Evolutionary conservation across 2,113 vertebrate genomes (phyloP).

Genomic region (Solenodon paradoxus): DNA sequence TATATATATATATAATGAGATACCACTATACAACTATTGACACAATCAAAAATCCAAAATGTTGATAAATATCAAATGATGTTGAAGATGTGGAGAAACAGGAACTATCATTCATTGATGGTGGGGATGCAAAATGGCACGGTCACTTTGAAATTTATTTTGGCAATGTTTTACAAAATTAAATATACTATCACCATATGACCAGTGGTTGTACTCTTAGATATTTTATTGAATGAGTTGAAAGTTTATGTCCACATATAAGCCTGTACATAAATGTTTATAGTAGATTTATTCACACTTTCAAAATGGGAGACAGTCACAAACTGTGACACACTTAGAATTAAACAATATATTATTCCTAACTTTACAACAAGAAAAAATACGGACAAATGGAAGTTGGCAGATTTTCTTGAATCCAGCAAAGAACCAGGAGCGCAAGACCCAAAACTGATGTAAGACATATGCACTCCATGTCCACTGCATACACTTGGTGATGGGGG

Average conservation of each 20-base stretch:
- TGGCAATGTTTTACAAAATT: neutral
- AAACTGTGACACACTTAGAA: too few relatives aligned
- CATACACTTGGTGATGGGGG: too few relatives aligned
- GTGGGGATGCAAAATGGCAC: neutral
- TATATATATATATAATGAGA: neutral
- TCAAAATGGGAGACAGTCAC: neutral
- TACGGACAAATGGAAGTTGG: too few relatives aligned
- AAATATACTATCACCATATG: neutral
- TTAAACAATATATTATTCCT: too few relatives aligned
- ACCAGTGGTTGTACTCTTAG: neutral
- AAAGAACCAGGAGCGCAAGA: too few relatives aligned
- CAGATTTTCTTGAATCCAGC: too few relatives aligned
- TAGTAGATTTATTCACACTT: neutral
- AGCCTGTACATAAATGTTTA: neutral
- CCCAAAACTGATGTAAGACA: too few relatives aligned
- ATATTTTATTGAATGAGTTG: neutral
- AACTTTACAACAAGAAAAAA: too few relatives aligned
- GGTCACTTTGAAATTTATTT: neutral
- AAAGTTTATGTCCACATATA: neutral
- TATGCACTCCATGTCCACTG: too few relatives aligned
- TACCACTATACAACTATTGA: neutral
- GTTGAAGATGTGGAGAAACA: rapidly evolving
- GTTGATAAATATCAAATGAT: neutral
- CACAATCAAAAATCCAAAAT: neutral
- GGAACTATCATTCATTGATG: neutral